Percentiles rank a stretch among this genome's conserved stretches.
These are phyloP conservation scores for Phrynosoma platyrhinos DNA, from an alignment of 2,113 vertebrate species.

Conservation along the genomic window DNA sequence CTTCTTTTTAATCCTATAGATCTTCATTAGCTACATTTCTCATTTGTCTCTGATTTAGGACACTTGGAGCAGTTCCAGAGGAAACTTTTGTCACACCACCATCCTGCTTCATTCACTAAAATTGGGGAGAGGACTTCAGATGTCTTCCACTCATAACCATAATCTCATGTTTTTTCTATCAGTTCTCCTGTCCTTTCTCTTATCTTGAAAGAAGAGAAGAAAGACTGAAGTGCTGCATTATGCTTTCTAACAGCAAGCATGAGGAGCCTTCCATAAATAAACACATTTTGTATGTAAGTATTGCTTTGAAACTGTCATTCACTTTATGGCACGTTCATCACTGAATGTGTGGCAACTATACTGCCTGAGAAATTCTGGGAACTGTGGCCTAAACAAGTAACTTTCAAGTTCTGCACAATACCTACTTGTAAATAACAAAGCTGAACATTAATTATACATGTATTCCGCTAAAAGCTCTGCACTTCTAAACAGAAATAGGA, in stretches of 20 bases:
- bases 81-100: no score
- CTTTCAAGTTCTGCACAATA: conserved; percentile 11
- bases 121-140: no score
- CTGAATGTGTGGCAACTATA: conserved; percentile 49
- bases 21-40: conserved; percentile 31
- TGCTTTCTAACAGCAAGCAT: no score
- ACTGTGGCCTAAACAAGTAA: no score
- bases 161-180: no score
- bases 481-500: not conserved
- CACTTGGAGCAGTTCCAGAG: conserved; percentile 8
- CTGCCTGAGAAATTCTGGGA: conserved; percentile 56
- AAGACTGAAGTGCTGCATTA: no score
- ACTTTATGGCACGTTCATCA: conserved; percentile 44
- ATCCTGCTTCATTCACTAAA: no score
- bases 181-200: no score
- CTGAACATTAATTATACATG: not conserved
- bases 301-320: conserved; percentile 59
- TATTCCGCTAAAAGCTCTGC: not conserved
- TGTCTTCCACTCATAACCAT: no score
- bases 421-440: not conserved
- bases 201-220: no score
- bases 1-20: conserved; percentile 29
- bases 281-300: conserved; percentile 36
- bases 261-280: no score
- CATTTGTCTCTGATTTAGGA: conserved; percentile 53